phyloP scores from a whole-genome alignment of 2,113 vertebrate species.

The Xiphias gladius region DNA sequence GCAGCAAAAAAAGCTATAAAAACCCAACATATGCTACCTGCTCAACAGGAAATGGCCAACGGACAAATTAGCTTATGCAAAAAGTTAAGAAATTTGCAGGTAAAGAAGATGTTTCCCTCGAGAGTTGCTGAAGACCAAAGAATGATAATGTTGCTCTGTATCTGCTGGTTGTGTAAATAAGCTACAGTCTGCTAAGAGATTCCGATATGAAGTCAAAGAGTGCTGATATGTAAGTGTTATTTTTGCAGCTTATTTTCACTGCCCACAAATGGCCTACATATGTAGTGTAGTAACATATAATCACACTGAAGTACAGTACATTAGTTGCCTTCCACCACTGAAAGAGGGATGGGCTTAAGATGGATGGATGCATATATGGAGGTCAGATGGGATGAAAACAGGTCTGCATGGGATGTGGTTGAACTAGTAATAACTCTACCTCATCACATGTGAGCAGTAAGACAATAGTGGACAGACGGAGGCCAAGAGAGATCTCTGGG shows the following conservation, averaged over 20 bases:
- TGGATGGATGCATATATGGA: not conserved
- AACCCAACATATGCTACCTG: too few species aligned
- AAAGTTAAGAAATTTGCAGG: too few species aligned
- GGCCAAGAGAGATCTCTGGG: conserved; percentile 17
- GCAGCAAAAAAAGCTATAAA: too few species aligned
- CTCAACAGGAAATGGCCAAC: too few species aligned
- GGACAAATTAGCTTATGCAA: too few species aligned
- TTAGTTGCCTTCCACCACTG: not conserved
- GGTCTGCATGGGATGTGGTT: not conserved
- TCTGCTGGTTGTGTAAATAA: not conserved
- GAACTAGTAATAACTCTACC: conserved; percentile 42
- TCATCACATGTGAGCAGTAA: conserved; percentile 19
- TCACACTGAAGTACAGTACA: not conserved
- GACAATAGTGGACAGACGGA: conserved; percentile 28
- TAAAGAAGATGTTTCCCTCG: not conserved
- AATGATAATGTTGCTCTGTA: not conserved
- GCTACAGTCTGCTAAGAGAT: not conserved
- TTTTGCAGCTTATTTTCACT: not conserved
- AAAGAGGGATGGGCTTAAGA: not conserved
- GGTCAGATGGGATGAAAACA: conserved; percentile 8
- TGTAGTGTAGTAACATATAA: not conserved
- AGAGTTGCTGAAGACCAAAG: not conserved
- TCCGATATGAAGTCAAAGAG: too few species aligned
- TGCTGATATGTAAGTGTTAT: too few species aligned
- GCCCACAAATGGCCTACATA: not conserved